These are phyloP conservation scores for Pollimyrus isidori DNA, from an alignment of 2,113 vertebrate species.

Conservation along the genomic window DNA sequence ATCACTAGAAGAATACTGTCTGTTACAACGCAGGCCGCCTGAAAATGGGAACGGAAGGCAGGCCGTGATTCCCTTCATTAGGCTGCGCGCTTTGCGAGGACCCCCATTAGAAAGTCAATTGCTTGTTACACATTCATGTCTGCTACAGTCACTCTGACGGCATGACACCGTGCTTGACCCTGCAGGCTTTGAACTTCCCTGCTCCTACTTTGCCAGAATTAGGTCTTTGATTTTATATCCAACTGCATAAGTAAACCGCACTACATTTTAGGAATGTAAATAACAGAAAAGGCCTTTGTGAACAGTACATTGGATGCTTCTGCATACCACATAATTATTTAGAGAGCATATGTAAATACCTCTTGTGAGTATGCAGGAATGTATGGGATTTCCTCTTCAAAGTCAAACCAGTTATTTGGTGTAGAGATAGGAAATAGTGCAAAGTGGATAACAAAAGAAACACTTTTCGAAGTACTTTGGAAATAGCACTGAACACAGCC, in stretches of 20 bases:
- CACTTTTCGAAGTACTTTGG: constrained; percentile 24
- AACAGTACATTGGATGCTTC: constrained; percentile 55
- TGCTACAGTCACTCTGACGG: constrained; percentile 49
- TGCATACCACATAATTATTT: constrained; percentile 57
- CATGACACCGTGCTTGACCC: constrained; percentile 59
- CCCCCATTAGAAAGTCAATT: constrained; percentile 61
- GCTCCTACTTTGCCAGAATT: constrained; percentile 33
- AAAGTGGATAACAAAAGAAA: constrained; percentile 42
- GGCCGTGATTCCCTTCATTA: constrained; percentile 44
- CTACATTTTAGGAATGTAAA: constrained; percentile 62
- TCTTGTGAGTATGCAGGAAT: constrained; percentile 57
- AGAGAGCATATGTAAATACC: constrained; percentile 61
- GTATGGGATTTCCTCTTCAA: constrained; percentile 51
- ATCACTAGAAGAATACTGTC: constrained; percentile 40
- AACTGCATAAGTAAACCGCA: constrained; percentile 57
- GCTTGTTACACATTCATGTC: constrained; percentile 53
- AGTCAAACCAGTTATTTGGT: constrained; percentile 56
- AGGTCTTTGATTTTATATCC: constrained; percentile 52
- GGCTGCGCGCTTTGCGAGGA: constrained; percentile 52
- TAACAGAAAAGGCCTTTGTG: constrained; percentile 57
- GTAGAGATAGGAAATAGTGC: constrained; percentile 45
- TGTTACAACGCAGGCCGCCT: constrained; percentile 37
- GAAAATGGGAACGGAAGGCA: constrained; percentile 44
- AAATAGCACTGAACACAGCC: constrained; percentile 29
- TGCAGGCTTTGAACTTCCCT: constrained; percentile 51